A percentile compares a stretch with the other conserved stretches of the same genome.
phyloP scores from a whole-genome alignment of 2,797 vertebrate genomes.

The Cossypha heuglini region DNA sequence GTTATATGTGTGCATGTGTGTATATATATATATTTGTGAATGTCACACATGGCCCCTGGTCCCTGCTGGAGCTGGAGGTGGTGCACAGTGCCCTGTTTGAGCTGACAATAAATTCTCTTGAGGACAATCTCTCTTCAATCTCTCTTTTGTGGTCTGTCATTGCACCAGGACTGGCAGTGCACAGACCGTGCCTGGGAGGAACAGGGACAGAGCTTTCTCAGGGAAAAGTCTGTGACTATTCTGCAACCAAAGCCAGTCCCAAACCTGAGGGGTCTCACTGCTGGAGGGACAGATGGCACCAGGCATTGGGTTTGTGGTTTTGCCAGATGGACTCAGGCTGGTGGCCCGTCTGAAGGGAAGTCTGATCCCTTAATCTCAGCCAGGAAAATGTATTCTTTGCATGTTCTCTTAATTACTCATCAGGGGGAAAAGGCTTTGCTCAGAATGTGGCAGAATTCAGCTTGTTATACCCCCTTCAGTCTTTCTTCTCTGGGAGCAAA shows the following conservation, averaged over 20 bases:
- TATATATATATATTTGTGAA: not conserved
- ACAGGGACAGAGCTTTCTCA: not conserved
- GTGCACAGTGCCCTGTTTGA: not conserved
- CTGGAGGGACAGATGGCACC: fast-evolving
- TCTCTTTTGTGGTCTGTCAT: not conserved
- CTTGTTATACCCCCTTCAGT: not conserved
- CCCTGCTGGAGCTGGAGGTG: not conserved
- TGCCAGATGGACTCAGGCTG: not conserved
- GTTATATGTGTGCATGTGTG: not conserved
- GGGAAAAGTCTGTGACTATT: not conserved
- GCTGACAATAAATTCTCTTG: not conserved
- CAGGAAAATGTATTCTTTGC: not conserved
- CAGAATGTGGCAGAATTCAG: not conserved
- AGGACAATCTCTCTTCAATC: not conserved
- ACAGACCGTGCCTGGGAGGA: not conserved
- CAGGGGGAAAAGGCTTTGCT: not conserved
- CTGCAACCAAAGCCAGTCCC: not conserved
- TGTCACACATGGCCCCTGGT: not conserved
- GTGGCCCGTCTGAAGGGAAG: not conserved
- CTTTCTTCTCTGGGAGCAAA: not conserved
- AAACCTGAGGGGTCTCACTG: not conserved
- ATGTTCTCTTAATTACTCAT: not conserved
- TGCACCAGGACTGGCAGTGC: not conserved
- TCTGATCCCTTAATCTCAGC: not conserved
- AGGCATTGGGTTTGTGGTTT: fast-evolving